Percentiles rank a stretch among this genome's conserved stretches.
These are phyloP conservation scores for Labeo catla DNA, from an alignment of 2,113 vertebrate genomes.

Conservation along the genomic window DNA sequence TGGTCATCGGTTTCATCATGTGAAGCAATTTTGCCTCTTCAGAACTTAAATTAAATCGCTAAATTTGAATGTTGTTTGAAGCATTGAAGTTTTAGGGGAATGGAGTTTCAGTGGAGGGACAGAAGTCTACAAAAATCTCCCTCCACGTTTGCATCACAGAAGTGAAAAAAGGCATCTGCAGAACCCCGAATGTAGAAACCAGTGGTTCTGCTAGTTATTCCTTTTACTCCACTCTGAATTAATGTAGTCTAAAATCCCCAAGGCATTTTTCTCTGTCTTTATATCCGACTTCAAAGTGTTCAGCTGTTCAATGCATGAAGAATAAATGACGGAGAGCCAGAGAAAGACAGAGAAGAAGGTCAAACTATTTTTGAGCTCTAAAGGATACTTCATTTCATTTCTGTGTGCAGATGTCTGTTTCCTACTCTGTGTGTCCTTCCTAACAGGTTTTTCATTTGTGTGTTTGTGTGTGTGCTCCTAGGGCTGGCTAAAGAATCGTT, in stretches of 20 bases:
- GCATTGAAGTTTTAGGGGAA: not conserved
- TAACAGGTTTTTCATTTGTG: not conserved
- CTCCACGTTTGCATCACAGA: not conserved
- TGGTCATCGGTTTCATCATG: too few relatives aligned
- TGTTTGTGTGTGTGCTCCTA: slow-evolving; percentile 60
- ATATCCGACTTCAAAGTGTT: slow-evolving; percentile 28
- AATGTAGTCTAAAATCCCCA: slow-evolving; percentile 17
- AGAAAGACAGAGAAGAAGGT: not conserved
- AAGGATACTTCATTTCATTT: not conserved
- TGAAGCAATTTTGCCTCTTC: not conserved
- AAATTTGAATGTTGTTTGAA: not conserved
- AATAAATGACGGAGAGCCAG: not conserved
- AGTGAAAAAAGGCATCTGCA: not conserved
- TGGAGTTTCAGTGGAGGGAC: not conserved
- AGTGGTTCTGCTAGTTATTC: not conserved
- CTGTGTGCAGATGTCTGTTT: slow-evolving; percentile 6
- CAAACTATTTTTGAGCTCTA: not conserved
- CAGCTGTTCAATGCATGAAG: slow-evolving; percentile 25
- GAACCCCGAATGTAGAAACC: not conserved
- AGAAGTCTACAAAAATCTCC: not conserved
- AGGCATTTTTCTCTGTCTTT: slow-evolving; percentile 7
- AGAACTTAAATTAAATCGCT: not conserved
- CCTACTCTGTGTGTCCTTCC: not conserved
- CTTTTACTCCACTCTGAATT: not conserved
- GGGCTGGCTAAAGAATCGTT: slow-evolving; percentile 87